Percentiles rank a stretch among this genome's conserved stretches.
Conservation (phyloP, 2,888 invertebrate genomes). For the Lepidonotus clava region DNA sequence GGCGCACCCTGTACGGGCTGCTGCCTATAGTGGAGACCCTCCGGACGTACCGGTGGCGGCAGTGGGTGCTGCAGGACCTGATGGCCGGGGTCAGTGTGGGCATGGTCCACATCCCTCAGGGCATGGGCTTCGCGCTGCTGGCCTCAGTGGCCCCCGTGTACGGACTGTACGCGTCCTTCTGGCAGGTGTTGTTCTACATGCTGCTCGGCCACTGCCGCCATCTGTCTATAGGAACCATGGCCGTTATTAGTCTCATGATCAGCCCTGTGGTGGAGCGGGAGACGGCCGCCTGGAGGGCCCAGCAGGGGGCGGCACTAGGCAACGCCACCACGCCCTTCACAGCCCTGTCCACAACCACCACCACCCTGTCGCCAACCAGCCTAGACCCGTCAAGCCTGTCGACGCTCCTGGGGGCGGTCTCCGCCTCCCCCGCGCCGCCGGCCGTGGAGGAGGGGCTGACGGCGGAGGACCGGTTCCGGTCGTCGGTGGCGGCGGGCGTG, state of each 20-base stretch:
- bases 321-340: background rate
- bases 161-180: slow-evolving; percentile 91
- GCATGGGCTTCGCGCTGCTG: slow-evolving; percentile 80
- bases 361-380: background rate
- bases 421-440: background rate
- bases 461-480: background rate
- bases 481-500: slow-evolving; percentile 62
- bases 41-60: slow-evolving; percentile 6
- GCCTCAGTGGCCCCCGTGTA: slow-evolving; percentile 80
- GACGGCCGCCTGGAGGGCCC: background rate
- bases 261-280: slow-evolving; percentile 67
- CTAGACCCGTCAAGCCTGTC: background rate
- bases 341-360: background rate
- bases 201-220: slow-evolving; percentile 92
- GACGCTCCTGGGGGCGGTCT: background rate
- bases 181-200: slow-evolving; percentile 91
- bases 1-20: no score
- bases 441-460: background rate
- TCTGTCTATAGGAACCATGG: slow-evolving; percentile 86
- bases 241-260: slow-evolving; percentile 75
- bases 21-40: slow-evolving; percentile 45
- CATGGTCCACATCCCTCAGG: slow-evolving; percentile 60
- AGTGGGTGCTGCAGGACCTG: slow-evolving; percentile 50
- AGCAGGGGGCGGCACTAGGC: background rate
- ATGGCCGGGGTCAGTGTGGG: slow-evolving; percentile 59